Conservation (phyloP, 1,140 invertebrate species). For the Lerema accius region DNA sequence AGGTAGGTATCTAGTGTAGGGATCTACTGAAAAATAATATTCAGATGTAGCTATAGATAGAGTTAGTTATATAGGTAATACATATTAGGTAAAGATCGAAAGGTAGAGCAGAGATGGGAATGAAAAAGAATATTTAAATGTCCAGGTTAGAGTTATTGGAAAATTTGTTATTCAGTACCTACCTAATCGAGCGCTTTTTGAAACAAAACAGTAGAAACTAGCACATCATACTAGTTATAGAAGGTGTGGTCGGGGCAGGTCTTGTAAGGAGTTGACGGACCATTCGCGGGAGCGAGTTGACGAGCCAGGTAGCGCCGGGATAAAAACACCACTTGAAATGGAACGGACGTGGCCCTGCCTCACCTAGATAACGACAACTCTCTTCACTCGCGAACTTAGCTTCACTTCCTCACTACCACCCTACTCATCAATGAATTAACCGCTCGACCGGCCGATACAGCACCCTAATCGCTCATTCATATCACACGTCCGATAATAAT, state of each 20-base stretch:
- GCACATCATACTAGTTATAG: no score
- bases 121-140: no score
- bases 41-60: no score
- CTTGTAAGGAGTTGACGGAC: slow-evolving; percentile 35
- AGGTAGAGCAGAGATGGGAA: no score
- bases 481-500: slow-evolving; percentile 70
- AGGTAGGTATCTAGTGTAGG: no score
- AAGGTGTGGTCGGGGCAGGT: slow-evolving; percentile 12
- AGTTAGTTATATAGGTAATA: no score
- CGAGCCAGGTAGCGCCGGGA: slow-evolving; percentile 74
- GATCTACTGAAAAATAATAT: no score
- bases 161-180: no score
- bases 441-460: slow-evolving; percentile 42
- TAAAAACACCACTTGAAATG: slow-evolving; percentile 79
- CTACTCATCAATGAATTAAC: slow-evolving; percentile 53
- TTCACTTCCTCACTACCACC: slow-evolving; percentile 5
- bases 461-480: slow-evolving; percentile 64
- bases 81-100: no score
- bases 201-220: no score
- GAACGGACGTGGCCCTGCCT: slow-evolving; percentile 65
- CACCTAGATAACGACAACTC: slow-evolving; percentile 74
- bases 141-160: no score
- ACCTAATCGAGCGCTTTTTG: no score
- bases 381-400: slow-evolving; percentile 32
- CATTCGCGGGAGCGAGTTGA: slow-evolving; percentile 61